Evolutionary conservation across 2,888 invertebrate genomes (phyloP).

Genomic region (Andrena marginata): DNA sequence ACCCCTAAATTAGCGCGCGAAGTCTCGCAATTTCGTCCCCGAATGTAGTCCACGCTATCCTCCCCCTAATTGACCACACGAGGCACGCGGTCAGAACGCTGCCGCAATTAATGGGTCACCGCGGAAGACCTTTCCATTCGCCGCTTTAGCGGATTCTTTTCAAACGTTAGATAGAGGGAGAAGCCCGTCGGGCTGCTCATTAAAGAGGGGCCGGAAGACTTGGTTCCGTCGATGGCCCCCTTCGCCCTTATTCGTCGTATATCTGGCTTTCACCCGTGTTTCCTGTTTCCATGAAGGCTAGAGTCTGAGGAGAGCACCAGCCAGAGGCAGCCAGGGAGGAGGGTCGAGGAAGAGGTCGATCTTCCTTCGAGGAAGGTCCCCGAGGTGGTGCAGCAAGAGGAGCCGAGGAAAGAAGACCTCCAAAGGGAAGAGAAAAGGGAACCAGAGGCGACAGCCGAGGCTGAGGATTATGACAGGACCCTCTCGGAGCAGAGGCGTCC

Average conservation of each 20-base stretch:
- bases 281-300: slow-evolving; percentile 29
- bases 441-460: not conserved
- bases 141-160: slow-evolving; percentile 52
- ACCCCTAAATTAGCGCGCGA: not conserved
- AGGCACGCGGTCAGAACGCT: slow-evolving; percentile 2
- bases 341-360: slow-evolving; percentile 1
- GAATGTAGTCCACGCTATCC: not conserved
- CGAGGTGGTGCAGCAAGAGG: not conserved
- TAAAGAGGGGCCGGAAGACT: slow-evolving; percentile 18
- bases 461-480: slow-evolving; percentile 42
- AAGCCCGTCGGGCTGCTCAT: slow-evolving; percentile 54
- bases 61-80: not conserved
- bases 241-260: not conserved
- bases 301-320: not conserved
- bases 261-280: not conserved
- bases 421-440: not conserved
- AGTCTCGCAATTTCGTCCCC: not conserved
- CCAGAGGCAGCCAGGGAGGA: not conserved
- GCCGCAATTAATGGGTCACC: slow-evolving; percentile 59
- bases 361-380: not conserved
- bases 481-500: slow-evolving; percentile 46
- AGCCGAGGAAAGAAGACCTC: not conserved
- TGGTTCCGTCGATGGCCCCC: slow-evolving; percentile 22
- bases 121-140: slow-evolving; percentile 58
- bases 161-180: slow-evolving; percentile 30